Evolutionary conservation across 1,140 invertebrate species (phyloP), one percentile per base, ranked within the genome.

Genomic region (Drosophila aff.): DNA sequence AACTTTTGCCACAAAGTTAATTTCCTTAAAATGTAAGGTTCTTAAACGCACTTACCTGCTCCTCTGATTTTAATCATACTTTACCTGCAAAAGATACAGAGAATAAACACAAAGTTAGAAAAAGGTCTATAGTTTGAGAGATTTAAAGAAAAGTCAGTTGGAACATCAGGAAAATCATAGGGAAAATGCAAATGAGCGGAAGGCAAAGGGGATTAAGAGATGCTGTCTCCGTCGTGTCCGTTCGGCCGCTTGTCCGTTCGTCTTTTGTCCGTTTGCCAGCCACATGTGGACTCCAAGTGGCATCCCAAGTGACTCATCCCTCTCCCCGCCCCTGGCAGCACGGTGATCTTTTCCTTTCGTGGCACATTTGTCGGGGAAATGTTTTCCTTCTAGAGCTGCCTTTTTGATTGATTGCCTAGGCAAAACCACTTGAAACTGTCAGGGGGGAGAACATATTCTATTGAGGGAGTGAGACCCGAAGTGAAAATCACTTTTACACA

Each of bases 391-490:
- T 36, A 55, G 31, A 38, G 63, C 72, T 33, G 66, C 67, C 67
- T 78, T 87, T 87, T 87, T 87, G 84, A 87, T 87, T 87, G 84
- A 87, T 87, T 87, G 85, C 84, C 84, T 61, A 47, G 84, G 82
- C 89, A 89, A 53, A 89, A 81, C 84, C 84, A 87, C 84, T 87
- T 87, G 84, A 87, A 87, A 84, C 81, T 87, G 84, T 89, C 84
- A 87, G 63, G 55, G 55, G 55, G 49, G 53, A 66, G 62, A 36
- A 36, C 33, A 36, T 36, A 11, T 36, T 36, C 33, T 36, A 36
- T 13, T 10, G 41, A 10, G n/a, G 18, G 55, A 75, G 71, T 75
- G 71, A 75, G 65, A 28, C 36, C 49, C 76, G 83, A 87, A 87
- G 83, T 86, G 83, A 87, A 87, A 87, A 87, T 87, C 77, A 87